These are phyloP conservation scores for Bedellia somnulentella DNA, from an alignment of 2,888 invertebrate species.

Conservation along the genomic window DNA sequence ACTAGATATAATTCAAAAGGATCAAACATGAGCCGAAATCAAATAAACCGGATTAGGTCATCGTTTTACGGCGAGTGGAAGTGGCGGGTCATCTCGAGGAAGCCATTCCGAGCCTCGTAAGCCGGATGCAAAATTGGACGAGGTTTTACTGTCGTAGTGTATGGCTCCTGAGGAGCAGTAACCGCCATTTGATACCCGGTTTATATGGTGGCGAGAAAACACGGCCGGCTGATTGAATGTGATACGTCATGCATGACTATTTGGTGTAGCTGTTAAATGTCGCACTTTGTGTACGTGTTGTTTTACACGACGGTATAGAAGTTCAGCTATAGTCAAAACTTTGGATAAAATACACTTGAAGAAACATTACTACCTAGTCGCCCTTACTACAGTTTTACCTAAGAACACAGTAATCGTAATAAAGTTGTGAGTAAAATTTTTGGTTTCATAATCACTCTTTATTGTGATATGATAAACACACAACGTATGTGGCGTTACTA, in stretches of 20 bases:
- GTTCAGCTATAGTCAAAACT: neutral
- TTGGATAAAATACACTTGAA: neutral
- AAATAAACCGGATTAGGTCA: slow-evolving; percentile 58
- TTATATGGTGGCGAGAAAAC: slow-evolving; percentile 43
- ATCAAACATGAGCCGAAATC: slow-evolving; percentile 48
- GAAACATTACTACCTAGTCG: too few relatives aligned
- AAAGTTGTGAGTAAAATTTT: too few relatives aligned
- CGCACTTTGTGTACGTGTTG: too few relatives aligned
- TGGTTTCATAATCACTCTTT: too few relatives aligned
- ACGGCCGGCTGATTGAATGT: slow-evolving; percentile 50
- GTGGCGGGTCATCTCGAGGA: slow-evolving; percentile 55
- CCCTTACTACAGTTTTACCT: too few relatives aligned
- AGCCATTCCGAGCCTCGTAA: slow-evolving; percentile 56
- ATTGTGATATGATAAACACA: too few relatives aligned
- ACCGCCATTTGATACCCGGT: slow-evolving; percentile 31
- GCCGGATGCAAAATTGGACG: slow-evolving; percentile 62
- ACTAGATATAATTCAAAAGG: too few relatives aligned
- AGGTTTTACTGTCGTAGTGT: slow-evolving; percentile 53
- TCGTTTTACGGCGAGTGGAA: slow-evolving; percentile 53
- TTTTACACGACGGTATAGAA: too few relatives aligned
- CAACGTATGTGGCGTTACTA: too few relatives aligned
- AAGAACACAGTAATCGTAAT: too few relatives aligned
- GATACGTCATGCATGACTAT: too few relatives aligned
- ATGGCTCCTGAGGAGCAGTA: slow-evolving; percentile 35
- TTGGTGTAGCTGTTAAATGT: too few relatives aligned